Evolutionary conservation across 64 coral and sea anemone species (phyloP).

Genomic region (Montipora sp.): DNA sequence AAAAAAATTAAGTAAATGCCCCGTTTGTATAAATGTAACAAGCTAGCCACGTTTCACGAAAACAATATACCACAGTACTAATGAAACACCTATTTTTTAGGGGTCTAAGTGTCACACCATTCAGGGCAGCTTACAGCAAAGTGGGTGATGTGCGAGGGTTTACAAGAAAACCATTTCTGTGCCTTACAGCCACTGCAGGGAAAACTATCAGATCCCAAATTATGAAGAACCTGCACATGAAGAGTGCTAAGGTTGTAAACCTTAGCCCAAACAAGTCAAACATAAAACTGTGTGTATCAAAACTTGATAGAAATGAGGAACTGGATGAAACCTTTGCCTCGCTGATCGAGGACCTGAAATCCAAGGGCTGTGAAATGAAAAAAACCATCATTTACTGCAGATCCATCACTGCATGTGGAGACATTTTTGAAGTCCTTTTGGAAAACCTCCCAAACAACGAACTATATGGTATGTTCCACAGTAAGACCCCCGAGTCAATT

Average conservation of each 20-base stretch:
- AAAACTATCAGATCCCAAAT: constrained; percentile 23
- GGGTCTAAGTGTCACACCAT: constrained; percentile 17
- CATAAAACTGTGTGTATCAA: constrained; percentile 3
- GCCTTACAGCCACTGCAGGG: constrained; percentile 64
- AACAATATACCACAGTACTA: too few species aligned
- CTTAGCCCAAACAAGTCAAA: constrained; percentile 43
- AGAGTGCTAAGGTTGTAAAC: constrained; percentile 11
- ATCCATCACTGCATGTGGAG: constrained; percentile 19
- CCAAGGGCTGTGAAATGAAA: not conserved
- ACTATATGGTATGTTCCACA: constrained; percentile 24
- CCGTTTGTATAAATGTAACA: too few species aligned
- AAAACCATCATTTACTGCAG: constrained; percentile 38
- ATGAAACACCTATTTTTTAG: constrained; percentile 1
- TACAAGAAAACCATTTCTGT: constrained; percentile 36
- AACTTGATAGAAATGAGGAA: constrained; percentile 10
- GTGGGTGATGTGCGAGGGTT: constrained; percentile 54
- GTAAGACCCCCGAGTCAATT: constrained; percentile 32
- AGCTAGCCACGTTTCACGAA: too few species aligned
- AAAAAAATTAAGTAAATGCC: too few species aligned
- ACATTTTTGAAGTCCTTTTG: constrained; percentile 15
- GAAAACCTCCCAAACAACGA: not conserved
- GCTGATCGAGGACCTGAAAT: not conserved
- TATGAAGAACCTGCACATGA: constrained; percentile 54
- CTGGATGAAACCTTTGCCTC: constrained; percentile 24
- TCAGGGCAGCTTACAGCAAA: constrained; percentile 45